Evolutionary conservation across 2,113 vertebrate species (phyloP), one percentile per base, ranked within the genome.

Genomic region (Catagonus wagneri): DNA sequence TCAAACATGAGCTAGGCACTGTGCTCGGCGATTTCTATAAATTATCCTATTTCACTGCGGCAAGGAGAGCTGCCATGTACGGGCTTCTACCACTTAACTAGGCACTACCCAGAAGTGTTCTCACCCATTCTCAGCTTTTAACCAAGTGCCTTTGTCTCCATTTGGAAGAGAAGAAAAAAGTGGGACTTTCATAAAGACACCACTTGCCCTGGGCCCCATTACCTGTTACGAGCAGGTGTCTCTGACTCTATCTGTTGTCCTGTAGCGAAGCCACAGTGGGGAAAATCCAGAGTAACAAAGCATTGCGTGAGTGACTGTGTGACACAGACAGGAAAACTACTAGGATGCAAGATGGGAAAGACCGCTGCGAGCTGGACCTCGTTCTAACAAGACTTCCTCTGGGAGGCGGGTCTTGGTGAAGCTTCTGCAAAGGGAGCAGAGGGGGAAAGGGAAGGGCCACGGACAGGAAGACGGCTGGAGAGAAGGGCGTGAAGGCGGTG

Each of bases 101-200:
- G 36, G 22, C 75, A 95, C 56, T 96, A 95, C 36, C 3, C 27
- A 65, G 56, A 68, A 8, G 85, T 81, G 65, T 56, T 90, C 25
- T 96, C 72, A 94, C 68, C 39, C 39, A 27, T 83, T 91, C 58
- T 85, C 93, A 92, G 20, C 4, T 71, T 72, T 60, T 94, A 74
- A 80, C 32, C 69, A 92, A 58, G 22, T 2, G 9, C 60, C 92
- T 93, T 84, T 63, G 29, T 89, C 74, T 94, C 36, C 34, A 58
- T 76, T 92, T 84, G n/a, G n/a, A 50, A 88, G 58, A 96, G 58
- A 78, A 58, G 44, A 97, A 23, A 81, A 76, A 63, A 92, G 34
- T 29, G 56, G 93, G 72, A 68, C 20, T 36, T n/a, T 61, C 79
- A n/a, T n/a, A 84, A 65, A 83, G 34, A 90, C 94, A 83, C 83